Base-by-base conservation (phyloP, 2,888 invertebrate species). In the Nephrocerus scutellatus region DNA sequence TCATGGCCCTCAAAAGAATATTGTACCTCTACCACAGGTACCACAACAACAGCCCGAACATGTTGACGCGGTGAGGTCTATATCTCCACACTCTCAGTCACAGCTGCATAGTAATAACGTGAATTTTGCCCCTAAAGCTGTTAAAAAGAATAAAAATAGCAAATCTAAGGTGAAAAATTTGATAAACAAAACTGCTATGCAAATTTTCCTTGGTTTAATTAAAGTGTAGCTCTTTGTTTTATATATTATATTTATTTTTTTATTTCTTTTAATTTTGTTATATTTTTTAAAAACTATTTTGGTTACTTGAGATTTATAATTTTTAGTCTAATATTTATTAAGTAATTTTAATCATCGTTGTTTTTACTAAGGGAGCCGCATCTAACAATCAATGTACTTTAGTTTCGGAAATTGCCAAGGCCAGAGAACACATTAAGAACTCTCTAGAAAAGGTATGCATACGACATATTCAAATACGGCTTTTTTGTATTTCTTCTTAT, bases 361-460 rank as follows among this genome's bases (percentile, higher is more conserved):
- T 42, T 50, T 21, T 44, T 53, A 51, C 55, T 31, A 48, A 59
- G 62, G 54, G 51, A 22, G 28, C 46, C 37, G 48, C 48, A 32
- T 42, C 54, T 20, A 59, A 53, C 34, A 57, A 52, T 46, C 58
- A 55, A 46, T 76, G 77, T 60, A 77, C 81, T 57, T 76, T 88
- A 72, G 84, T 84, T 62, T 80, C 77, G 68, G 86, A 87, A 76
- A 84, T 88, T 64, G 86, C 84, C 63, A 87, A 84, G 74, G 85
- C 85, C 67, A 80, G 86, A 63, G 82, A 85, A 72, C 83, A 85
- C 71, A 82, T 88, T 73, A 84, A 79, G 73, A 77, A 75, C 60
- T 79, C 77, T 59, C 72, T 80, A 65, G 77, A 79, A 70, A 77
- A 77, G 74, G 81, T 82, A 74, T 78, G 75, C 46, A 39, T 77